Evolutionary conservation across 1,140 invertebrate genomes (phyloP).

Genomic region (Odontomachus brunneus): DNA sequence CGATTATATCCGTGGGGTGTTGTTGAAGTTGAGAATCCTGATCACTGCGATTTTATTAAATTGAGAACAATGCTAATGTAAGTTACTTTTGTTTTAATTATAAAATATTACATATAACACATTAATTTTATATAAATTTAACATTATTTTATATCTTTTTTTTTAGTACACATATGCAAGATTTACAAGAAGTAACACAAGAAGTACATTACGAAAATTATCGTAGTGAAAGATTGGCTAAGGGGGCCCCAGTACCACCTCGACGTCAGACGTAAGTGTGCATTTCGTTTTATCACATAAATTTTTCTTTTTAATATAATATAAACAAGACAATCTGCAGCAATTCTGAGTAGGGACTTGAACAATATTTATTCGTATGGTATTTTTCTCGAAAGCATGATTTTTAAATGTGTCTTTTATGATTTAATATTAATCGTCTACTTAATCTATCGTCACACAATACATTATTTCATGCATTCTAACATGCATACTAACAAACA

Average conservation of each 20-base stretch:
- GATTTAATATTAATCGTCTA: too few species aligned
- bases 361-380: too few species aligned
- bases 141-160: slow-evolving; percentile 1
- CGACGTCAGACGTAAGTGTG: slow-evolving; percentile 90
- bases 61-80: slow-evolving; percentile 98
- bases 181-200: slow-evolving; percentile 97
- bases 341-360: too few species aligned
- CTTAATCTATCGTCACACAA: too few species aligned
- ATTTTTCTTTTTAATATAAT: background rate
- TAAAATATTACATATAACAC: background rate
- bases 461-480: too few species aligned
- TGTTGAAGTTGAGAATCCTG: slow-evolving; percentile 99
- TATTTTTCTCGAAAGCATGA: too few species aligned
- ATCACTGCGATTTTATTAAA: slow-evolving; percentile 99
- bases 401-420: too few species aligned
- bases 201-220: slow-evolving; percentile 99
- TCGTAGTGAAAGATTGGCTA: slow-evolving; percentile 93
- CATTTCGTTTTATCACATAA: background rate
- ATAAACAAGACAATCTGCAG: too few species aligned
- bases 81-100: slow-evolving; percentile 70
- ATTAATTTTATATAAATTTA: slow-evolving; percentile 1
- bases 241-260: slow-evolving; percentile 90
- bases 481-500: too few species aligned
- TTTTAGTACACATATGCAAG: slow-evolving; percentile 97
- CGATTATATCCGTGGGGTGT: slow-evolving; percentile 99